Evolutionary conservation across 2,113 vertebrate genomes (phyloP).

Genomic region (Herpetotheres cachinnans): DNA sequence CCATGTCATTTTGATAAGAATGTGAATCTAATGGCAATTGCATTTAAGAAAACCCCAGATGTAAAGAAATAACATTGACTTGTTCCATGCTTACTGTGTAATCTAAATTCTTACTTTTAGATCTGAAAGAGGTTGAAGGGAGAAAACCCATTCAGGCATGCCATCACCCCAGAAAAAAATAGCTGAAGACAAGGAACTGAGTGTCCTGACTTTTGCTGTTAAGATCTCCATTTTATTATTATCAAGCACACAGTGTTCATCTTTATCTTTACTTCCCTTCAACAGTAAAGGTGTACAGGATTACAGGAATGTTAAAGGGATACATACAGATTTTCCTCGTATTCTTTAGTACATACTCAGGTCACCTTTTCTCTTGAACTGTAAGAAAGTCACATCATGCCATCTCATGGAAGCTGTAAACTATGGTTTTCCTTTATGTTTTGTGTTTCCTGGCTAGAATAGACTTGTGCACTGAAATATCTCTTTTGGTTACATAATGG

Average conservation of each 20-base stretch:
- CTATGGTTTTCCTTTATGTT: neutral
- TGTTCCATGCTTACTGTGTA: neutral
- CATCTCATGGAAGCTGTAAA: neutral
- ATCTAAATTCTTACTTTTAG: neutral
- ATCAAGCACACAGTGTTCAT: neutral
- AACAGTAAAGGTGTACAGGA: neutral
- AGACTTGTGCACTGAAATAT: neutral
- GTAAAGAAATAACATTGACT: neutral
- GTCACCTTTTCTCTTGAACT: neutral
- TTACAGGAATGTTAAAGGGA: neutral
- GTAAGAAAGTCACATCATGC: neutral
- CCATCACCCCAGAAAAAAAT: neutral
- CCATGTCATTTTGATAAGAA: neutral
- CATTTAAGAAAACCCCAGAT: neutral
- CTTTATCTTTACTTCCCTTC: neutral
- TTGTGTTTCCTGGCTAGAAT: neutral
- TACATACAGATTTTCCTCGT: neutral
- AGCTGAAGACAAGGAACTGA: neutral
- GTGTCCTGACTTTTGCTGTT: neutral
- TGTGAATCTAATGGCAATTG: neutral
- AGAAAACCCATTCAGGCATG: neutral
- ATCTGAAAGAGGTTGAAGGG: neutral
- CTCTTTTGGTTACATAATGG: neutral
- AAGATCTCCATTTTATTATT: neutral
- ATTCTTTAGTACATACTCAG: neutral